A percentile compares a stretch with the other conserved stretches of the same genome.
Conservation (phyloP, 2,113 vertebrate species). For the Lagopus muta region DNA sequence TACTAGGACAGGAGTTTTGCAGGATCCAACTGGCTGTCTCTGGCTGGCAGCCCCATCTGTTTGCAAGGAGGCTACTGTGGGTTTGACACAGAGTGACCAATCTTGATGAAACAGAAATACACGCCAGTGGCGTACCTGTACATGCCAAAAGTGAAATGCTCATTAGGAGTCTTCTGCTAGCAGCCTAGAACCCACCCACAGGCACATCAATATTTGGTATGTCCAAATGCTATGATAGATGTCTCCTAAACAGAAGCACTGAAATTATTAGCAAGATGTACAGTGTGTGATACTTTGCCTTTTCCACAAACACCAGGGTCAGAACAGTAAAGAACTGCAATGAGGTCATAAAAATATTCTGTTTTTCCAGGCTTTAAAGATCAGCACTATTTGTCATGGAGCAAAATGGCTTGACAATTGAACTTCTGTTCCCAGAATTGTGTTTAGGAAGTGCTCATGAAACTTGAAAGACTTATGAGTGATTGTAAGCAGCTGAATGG, state of each 20-base stretch:
- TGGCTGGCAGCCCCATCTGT: neutral
- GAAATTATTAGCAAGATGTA: slow-evolving; percentile 12
- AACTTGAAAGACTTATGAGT: slow-evolving; percentile 67
- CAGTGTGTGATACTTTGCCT: neutral
- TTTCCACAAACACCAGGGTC: slow-evolving; percentile 28
- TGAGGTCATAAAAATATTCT: slow-evolving; percentile 37
- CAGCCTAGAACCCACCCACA: neutral
- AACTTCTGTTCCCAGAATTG: slow-evolving; percentile 69
- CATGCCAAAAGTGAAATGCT: neutral
- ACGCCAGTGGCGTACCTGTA: neutral
- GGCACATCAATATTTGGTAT: neutral
- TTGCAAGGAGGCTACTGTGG: neutral
- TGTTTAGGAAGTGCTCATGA: slow-evolving; percentile 46
- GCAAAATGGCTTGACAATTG: slow-evolving; percentile 42
- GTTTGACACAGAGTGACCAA: neutral
- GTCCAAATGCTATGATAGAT: neutral
- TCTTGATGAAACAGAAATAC: neutral
- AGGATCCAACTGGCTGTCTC: neutral
- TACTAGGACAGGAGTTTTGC: neutral
- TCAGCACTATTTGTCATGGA: slow-evolving; percentile 44
- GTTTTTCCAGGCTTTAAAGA: slow-evolving; percentile 44
- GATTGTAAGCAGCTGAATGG: slow-evolving; percentile 52
- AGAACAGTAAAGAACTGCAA: neutral
- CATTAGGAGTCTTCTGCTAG: neutral
- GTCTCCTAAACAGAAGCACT: neutral